Evolutionary conservation across 1,140 invertebrate genomes (phyloP), one percentile per base, ranked within the genome.

Genomic region (Globodera ellingtonae): DNA sequence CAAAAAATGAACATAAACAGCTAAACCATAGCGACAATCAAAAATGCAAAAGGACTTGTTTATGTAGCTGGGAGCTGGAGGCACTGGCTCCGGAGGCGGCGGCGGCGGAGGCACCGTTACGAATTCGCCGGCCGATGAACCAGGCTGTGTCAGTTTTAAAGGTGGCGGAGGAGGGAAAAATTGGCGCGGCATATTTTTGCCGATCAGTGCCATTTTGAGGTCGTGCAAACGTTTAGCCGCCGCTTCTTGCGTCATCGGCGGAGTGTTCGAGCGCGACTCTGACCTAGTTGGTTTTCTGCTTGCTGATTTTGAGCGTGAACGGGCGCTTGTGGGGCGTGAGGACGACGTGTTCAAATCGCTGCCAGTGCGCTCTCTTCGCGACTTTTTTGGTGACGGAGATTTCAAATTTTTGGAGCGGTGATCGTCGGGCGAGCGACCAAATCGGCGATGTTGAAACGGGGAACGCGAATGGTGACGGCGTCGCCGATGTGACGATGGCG

Each of bases 11-110:
- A 52, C 8, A 52, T 52, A 52, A 52, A 7, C 9, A 10, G 52
- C 3, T 52, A 52, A 52, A 52, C 2, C 8, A 10, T 52, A 52
- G 7, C 8, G 21, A 10, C 69, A 8, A 70, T 70, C 69, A 15
- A 70, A 70, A 44, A 70, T 70, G 13, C 9, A 74, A 74, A 74
- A 74, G 1, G 79, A 70, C 79, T 80, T 70, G 9, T 81, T 72
- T 15, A 50, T 6, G 44, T 80, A 80, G 56, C 79, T 46, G n/a
- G 79, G 56, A 62, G 6, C 10, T 6, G 50, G 50, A 7, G 56
- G 56, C 18, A 62, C 56, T 18, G 56, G 56, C 15, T 4, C 56
- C 18, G 13, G 56, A 62, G 56, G 56, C 15, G 56, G 56, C 56
- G 56, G 56, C 56, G 56, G 50, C 7, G 10, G 50, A 52, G 4